These are phyloP conservation scores for Poicephalus gulielmi DNA, from an alignment of 2,113 vertebrate species.

Conservation along the genomic window DNA sequence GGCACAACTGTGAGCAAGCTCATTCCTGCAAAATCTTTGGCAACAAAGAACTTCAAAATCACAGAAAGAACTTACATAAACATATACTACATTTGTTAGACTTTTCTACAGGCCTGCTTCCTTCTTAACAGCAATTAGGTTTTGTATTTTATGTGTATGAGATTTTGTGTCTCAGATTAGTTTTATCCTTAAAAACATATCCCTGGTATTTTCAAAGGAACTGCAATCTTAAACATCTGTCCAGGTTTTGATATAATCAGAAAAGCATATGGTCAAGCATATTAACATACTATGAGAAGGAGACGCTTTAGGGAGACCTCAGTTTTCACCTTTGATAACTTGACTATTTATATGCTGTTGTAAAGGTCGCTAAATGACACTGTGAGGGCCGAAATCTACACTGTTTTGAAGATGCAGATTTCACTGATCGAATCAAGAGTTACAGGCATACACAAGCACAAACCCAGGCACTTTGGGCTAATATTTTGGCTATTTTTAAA, in stretches of 20 bases:
- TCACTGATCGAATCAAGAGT: neutral
- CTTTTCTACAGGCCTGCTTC: neutral
- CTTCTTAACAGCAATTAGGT: neutral
- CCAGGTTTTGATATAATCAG: constrained; percentile 18
- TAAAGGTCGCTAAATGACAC: neutral
- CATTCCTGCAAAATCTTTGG: neutral
- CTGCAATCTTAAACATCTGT: neutral
- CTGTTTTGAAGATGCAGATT: neutral
- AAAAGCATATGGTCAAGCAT: constrained; percentile 43
- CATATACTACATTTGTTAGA: neutral
- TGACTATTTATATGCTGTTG: neutral
- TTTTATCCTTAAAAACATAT: neutral
- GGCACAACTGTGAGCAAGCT: neutral
- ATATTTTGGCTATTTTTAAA: neutral
- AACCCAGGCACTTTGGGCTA: neutral
- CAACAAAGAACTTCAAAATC: neutral
- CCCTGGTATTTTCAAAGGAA: neutral
- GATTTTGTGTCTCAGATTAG: neutral
- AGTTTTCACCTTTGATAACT: constrained; percentile 9
- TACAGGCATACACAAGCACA: neutral
- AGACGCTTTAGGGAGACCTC: neutral
- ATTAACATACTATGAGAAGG: neutral
- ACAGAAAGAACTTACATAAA: neutral
- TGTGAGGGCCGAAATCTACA: neutral
- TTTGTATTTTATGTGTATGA: neutral